phyloP scores from a whole-genome alignment of 2,888 invertebrate genomes.

The Drosophila mettleri region DNA sequence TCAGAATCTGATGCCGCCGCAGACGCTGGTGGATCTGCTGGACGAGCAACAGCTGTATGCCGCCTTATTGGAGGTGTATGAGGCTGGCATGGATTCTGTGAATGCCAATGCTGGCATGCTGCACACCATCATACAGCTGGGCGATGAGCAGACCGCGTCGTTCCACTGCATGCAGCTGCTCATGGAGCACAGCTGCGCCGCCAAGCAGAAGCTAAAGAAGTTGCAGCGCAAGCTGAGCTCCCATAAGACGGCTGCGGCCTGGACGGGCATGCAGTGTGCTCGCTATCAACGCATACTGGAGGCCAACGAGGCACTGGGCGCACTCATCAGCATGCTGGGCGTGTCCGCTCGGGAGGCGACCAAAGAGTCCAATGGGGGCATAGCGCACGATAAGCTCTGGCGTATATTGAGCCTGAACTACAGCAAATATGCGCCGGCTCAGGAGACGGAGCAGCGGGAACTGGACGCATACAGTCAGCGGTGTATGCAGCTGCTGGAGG shows the following conservation, averaged over 20 bases:
- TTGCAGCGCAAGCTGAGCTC: conserved; percentile 89
- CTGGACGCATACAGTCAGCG: conserved; percentile 56
- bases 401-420: conserved; percentile 87
- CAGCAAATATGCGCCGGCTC: conserved; percentile 80
- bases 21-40: conserved; percentile 86
- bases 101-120: conserved; percentile 88
- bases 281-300: conserved; percentile 86
- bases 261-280: conserved; percentile 82
- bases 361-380: conserved; percentile 85
- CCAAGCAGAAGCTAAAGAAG: conserved; percentile 92
- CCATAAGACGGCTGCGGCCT: conserved; percentile 83
- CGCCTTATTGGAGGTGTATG: conserved; percentile 86
- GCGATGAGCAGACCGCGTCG: conserved; percentile 88
- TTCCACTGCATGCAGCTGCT: conserved; percentile 91
- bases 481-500: conserved; percentile 85
- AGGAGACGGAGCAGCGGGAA: conserved; percentile 57
- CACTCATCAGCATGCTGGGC: conserved; percentile 87
- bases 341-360: conserved; percentile 87
- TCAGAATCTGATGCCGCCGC: conserved; percentile 90
- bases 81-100: conserved; percentile 90
- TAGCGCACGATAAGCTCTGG: conserved; percentile 88
- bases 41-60: conserved; percentile 89
- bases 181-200: conserved; percentile 89
- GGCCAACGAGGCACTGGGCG: conserved; percentile 87
- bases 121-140: conserved; percentile 87